Percentiles rank a stretch among this genome's conserved stretches.
These are phyloP conservation scores for Coleophora flavipennella DNA, from an alignment of 2,888 invertebrate species.

Conservation along the genomic window DNA sequence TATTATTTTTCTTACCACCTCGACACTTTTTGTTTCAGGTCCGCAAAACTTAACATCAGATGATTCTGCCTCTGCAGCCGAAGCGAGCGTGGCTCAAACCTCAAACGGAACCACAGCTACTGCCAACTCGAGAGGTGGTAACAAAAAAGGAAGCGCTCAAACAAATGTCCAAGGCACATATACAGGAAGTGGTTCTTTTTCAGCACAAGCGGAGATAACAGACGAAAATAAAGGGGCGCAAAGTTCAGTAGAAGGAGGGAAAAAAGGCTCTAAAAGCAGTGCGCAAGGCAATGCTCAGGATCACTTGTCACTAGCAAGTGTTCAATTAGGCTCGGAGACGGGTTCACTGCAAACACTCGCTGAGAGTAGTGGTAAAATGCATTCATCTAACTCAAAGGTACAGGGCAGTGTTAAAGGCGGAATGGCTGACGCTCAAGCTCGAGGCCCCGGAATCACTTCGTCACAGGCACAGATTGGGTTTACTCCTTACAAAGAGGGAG, in stretches of 20 bases:
- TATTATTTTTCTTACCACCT: too few relatives aligned
- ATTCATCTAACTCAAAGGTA: slow-evolving; percentile 85
- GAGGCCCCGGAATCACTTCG: slow-evolving; percentile 87
- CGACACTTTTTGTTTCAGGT: neutral
- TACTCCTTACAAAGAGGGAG: slow-evolving; percentile 79
- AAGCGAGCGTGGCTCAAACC: slow-evolving; percentile 73
- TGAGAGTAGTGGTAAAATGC: slow-evolving; percentile 81
- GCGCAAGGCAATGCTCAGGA: slow-evolving; percentile 82
- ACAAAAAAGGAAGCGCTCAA: slow-evolving; percentile 82
- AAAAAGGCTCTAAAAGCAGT: slow-evolving; percentile 81
- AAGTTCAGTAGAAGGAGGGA: slow-evolving; percentile 78
- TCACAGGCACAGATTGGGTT: slow-evolving; percentile 93
- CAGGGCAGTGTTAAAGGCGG: slow-evolving; percentile 88
- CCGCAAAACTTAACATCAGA: slow-evolving; percentile 59
- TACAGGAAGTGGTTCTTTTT: slow-evolving; percentile 83
- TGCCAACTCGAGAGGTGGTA: slow-evolving; percentile 84
- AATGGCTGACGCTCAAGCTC: slow-evolving; percentile 88
- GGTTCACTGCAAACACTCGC: slow-evolving; percentile 84
- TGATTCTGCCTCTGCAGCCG: slow-evolving; percentile 82
- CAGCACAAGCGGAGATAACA: slow-evolving; percentile 85
- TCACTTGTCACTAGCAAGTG: slow-evolving; percentile 84
- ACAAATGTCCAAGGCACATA: slow-evolving; percentile 88
- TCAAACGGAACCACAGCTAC: slow-evolving; percentile 79
- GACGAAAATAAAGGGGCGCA: slow-evolving; percentile 82
- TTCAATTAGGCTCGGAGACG: slow-evolving; percentile 81